phyloP scores from a whole-genome alignment of 2,797 vertebrate genomes.

The Enteromius viviparus region DNA sequence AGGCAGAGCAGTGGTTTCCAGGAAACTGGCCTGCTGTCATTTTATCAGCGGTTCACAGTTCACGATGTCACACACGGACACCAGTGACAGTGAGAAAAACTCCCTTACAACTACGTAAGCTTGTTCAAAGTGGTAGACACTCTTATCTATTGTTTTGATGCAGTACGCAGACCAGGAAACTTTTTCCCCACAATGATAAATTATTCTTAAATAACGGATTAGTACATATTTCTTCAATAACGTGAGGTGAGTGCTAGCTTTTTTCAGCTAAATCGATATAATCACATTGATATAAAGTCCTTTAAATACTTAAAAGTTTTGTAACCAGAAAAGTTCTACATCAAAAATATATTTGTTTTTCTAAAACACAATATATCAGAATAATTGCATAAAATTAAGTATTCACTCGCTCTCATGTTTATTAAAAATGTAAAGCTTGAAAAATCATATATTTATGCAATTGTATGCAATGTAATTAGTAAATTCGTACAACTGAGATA shows the following conservation, averaged over 20 bases:
- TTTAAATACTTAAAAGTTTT: not conserved
- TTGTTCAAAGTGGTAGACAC: conserved; percentile 28
- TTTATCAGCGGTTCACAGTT: conserved; percentile 69
- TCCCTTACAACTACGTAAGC: conserved; percentile 31
- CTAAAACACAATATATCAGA: not conserved
- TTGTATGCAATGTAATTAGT: not conserved
- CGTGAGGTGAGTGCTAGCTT: conserved; percentile 35
- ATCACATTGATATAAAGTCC: not conserved
- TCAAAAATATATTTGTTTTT: not conserved
- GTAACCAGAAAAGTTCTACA: not conserved
- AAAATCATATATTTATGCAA: not conserved
- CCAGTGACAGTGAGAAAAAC: conserved; percentile 48
- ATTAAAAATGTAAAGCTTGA: not conserved
- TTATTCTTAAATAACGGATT: not conserved
- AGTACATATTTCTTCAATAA: not conserved
- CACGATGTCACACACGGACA: conserved; percentile 53
- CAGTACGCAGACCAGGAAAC: not conserved
- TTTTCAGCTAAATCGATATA: not conserved
- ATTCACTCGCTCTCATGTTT: not conserved
- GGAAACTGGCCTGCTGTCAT: conserved; percentile 53
- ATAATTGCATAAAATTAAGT: not conserved
- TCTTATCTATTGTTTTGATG: conserved; percentile 50
- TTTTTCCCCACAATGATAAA: not conserved
- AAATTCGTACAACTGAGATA: not conserved
- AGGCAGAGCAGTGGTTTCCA: conserved; percentile 56